Conservation (phyloP, 2,113 vertebrate genomes). For the Anhinga rufa region DNA sequence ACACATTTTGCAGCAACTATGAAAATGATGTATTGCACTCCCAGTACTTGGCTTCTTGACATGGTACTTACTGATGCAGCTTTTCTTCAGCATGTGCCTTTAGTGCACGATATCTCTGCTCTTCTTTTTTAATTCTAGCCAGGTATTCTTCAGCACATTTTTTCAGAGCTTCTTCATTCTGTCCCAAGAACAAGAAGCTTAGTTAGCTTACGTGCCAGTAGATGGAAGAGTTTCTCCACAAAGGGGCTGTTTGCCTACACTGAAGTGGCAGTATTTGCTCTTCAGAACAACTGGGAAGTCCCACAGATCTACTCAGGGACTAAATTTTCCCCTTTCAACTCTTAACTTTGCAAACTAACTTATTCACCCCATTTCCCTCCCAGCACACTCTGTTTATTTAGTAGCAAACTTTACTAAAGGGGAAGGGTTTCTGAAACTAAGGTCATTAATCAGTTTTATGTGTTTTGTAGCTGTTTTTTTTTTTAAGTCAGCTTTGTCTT, state of each 20-base stretch:
- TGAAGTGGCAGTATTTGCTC: not conserved
- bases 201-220: not conserved
- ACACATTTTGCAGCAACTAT: not conserved
- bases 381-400: not conserved
- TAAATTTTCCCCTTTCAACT: not conserved
- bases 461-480: accelerated
- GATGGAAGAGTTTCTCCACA: not conserved
- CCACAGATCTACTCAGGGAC: not conserved
- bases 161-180: constrained; percentile 92
- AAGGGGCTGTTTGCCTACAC: not conserved
- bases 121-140: constrained; percentile 80
- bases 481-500: not conserved
- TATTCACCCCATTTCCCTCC: not conserved
- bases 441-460: not conserved
- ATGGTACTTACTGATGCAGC: constrained; percentile 73
- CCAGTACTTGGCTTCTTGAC: not conserved
- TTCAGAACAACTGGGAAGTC: not conserved
- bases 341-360: not conserved
- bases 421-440: not conserved
- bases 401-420: not conserved
- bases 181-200: not conserved
- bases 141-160: constrained; percentile 83
- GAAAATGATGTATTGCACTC: not conserved
- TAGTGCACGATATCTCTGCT: constrained; percentile 86
- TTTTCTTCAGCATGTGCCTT: constrained; percentile 93